A percentile compares a stretch with the other conserved stretches of the same genome.
Evolutionary conservation across 2,888 invertebrate species (phyloP).

Genomic region (Vannuccia rotundouncinata): DNA sequence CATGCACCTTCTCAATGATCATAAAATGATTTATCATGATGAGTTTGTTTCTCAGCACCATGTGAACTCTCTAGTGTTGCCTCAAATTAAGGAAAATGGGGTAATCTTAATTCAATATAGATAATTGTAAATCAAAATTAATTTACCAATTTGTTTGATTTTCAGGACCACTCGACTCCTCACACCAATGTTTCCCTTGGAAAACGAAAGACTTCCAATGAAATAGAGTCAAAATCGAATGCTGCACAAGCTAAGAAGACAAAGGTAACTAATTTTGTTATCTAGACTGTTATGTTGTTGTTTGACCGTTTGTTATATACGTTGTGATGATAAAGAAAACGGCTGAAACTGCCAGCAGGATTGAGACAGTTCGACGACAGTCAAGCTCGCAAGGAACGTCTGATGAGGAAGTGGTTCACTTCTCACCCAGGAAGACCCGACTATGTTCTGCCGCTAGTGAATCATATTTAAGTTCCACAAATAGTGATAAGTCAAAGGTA

Average conservation of each 20-base stretch:
- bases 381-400: not conserved
- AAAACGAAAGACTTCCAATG: not conserved
- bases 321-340: not conserved
- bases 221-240: not conserved
- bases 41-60: not conserved
- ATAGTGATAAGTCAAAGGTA: too few relatives aligned
- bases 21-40: not conserved
- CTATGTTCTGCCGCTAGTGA: too few relatives aligned
- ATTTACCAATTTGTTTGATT: not conserved
- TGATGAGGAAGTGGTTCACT: not conserved
- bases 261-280: not conserved
- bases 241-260: not conserved
- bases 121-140: not conserved
- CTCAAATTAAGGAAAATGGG: not conserved
- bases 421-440: constrained; percentile 7
- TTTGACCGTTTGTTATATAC: not conserved
- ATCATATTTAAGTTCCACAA: too few relatives aligned
- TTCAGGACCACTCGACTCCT: not conserved
- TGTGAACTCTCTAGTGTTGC: not conserved
- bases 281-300: not conserved
- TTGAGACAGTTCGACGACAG: too few relatives aligned
- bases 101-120: too few relatives aligned
- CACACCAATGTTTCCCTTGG: not conserved
- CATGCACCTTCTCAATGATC: not conserved
- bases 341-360: too few relatives aligned